Conservation (phyloP, 2,888 invertebrate species). For the Diabrotica balteata region DNA sequence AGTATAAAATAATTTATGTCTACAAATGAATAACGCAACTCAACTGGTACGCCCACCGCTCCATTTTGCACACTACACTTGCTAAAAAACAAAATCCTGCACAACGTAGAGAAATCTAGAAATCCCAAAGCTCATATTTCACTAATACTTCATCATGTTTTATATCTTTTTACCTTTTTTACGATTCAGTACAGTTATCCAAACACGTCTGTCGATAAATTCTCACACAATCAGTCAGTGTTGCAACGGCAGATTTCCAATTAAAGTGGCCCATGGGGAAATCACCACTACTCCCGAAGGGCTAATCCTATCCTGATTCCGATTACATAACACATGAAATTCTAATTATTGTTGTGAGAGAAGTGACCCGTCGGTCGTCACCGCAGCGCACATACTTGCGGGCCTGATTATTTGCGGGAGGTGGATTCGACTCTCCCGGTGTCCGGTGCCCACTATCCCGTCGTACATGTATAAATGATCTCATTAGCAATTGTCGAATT, state of each 20-base stretch:
- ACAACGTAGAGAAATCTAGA: not conserved
- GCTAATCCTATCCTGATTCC: slow-evolving; percentile 45
- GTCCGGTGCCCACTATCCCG: no score
- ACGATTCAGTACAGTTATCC: not conserved
- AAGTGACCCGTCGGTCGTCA: slow-evolving; percentile 12
- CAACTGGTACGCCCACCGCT: no score
- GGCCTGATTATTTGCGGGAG: not conserved
- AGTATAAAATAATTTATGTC: no score
- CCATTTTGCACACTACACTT: no score
- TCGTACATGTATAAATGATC: no score
- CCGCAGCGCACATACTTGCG: slow-evolving; percentile 3
- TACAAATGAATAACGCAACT: no score
- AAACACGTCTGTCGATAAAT: slow-evolving; percentile 28
- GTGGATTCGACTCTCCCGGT: no score
- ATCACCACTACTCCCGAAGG: slow-evolving; percentile 42
- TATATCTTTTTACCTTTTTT: slow-evolving; percentile 6
- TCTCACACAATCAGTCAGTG: slow-evolving; percentile 29
- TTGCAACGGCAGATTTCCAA: slow-evolving; percentile 41
- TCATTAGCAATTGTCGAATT: no score
- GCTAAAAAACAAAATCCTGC: not conserved
- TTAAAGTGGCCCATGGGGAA: slow-evolving; percentile 47
- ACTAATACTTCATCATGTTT: slow-evolving; percentile 16
- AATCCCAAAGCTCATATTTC: slow-evolving; percentile 8
- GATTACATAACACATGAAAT: slow-evolving; percentile 46
- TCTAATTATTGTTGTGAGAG: slow-evolving; percentile 44